These are phyloP conservation scores for Oryzaephilus surinamensis DNA, from an alignment of 1,140 invertebrate species.

Conservation along the genomic window DNA sequence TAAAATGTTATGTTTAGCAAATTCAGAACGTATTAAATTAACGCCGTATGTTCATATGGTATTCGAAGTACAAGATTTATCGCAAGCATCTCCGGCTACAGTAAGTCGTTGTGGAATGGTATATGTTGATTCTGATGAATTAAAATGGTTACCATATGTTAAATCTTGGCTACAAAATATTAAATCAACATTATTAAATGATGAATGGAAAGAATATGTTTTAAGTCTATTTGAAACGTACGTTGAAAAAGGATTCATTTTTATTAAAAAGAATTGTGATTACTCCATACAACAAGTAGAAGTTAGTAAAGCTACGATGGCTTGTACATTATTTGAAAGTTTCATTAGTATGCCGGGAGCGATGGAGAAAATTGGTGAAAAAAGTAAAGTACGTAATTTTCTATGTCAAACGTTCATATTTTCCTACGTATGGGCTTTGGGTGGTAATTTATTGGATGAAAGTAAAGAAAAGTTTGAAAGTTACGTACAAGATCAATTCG, in stretches of 20 bases:
- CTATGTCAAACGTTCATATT: slow-evolving; percentile 63
- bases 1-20: slow-evolving; percentile 81
- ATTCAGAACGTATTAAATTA: slow-evolving; percentile 83
- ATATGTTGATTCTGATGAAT: slow-evolving; percentile 71
- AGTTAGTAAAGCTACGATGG: slow-evolving; percentile 63
- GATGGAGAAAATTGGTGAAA: slow-evolving; percentile 43
- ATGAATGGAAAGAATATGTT: slow-evolving; percentile 45
- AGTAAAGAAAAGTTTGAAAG: slow-evolving; percentile 59
- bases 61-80: slow-evolving; percentile 81
- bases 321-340: slow-evolving; percentile 62
- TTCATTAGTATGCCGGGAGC: slow-evolving; percentile 41
- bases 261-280: slow-evolving; percentile 52
- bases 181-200: slow-evolving; percentile 42
- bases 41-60: slow-evolving; percentile 73
- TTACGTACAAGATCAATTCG: slow-evolving; percentile 56
- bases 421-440: slow-evolving; percentile 68
- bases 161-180: slow-evolving; percentile 64
- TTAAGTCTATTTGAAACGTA: slow-evolving; percentile 49
- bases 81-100: slow-evolving; percentile 80
- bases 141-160: slow-evolving; percentile 71
- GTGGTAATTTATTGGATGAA: slow-evolving; percentile 64
- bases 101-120: slow-evolving; percentile 82
- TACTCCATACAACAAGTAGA: slow-evolving; percentile 52
- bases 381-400: slow-evolving; percentile 47
- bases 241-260: slow-evolving; percentile 52